Percentiles rank a stretch among this genome's conserved stretches.
Conservation (phyloP, 2,797 vertebrate species). For the Lagodon rhomboides region DNA sequence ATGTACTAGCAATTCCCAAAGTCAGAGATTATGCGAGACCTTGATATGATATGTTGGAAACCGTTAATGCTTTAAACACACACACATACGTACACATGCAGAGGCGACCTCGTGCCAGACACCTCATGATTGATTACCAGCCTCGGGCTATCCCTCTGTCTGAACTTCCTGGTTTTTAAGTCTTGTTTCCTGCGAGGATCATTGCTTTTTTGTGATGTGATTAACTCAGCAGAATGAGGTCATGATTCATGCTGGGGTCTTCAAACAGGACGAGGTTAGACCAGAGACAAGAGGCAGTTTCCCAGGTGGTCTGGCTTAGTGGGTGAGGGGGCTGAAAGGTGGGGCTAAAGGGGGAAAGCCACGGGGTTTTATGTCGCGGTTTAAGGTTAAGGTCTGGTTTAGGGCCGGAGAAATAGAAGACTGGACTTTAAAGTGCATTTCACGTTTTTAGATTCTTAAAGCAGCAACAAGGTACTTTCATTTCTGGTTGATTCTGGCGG, state of each 20-base stretch:
- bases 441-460: no score
- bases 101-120: conserved; percentile 66
- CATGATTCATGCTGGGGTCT: conserved; percentile 67
- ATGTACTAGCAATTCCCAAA: conserved; percentile 1
- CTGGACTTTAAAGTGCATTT: no score
- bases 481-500: no score
- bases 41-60: conserved; percentile 40
- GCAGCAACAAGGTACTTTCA: no score
- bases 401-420: no score
- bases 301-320: conserved; percentile 63
- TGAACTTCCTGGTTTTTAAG: conserved; percentile 79
- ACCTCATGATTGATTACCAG: conserved; percentile 78
- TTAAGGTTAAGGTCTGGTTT: conserved; percentile 24
- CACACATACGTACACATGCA: conserved; percentile 43
- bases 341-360: conserved; percentile 7
- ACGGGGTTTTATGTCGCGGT: conserved; percentile 21
- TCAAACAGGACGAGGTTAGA: conserved; percentile 60
- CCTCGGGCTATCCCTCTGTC: conserved; percentile 70
- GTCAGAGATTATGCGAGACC: background rate
- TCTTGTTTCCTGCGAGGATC: conserved; percentile 71
- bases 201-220: conserved; percentile 72
- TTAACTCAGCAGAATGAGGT: conserved; percentile 70
- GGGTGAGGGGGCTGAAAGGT: conserved; percentile 22
- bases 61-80: conserved; percentile 38
- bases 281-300: conserved; percentile 50